Base-by-base conservation (phyloP, 2,888 invertebrate genomes). In the Tortrix viridana region DNA sequence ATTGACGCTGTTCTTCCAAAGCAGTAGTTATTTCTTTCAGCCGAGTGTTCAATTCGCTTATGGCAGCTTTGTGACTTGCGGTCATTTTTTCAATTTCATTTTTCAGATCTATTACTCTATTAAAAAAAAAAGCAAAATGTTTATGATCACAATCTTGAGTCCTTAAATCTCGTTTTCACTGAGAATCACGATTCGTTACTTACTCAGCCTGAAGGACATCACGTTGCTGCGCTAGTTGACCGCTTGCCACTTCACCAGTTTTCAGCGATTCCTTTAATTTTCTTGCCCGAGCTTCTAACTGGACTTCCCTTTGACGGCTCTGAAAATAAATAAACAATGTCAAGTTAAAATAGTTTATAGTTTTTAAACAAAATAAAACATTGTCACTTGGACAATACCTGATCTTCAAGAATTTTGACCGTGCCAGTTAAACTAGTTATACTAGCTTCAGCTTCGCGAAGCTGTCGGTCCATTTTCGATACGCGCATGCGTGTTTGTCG, bases 301-400 rank as follows among this genome's bases (percentile, higher is more conserved):
- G 88, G 3, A 84, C 80, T 79, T 92, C 92, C 69, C 74, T 82
- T 78, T 89, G 91, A 38, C 90, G 89, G 70, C 85, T 89, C 92
- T 92, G 65, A 32, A 64, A 71, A 47, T 38, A 22, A 20, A 55
- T 57, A 26, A 19, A 49, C 26, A 41, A 18, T 48, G n/a, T 14
- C 16, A 14, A 49, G 9, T 4, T 19, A n/a, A n/a, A 38, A 54
- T 26, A 12, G 1, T 5, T 16, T 2, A 19, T 50, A 16, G 1
- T n/a, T 54, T 20, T 9, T 22, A 3, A 43, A 22, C 14, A 38
- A 5, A 18, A 37, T 16, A 6, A 26, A 37, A 37, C 19, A 23
- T 41, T 44, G 20, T 41, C 16, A 49, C 5, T 38, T 14, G 0
- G 20, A 19, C 16, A 5, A 50, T 75, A 89, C 92, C 85, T 92